phyloP scores from a whole-genome alignment of 23 tunicate genomes.

The Botrylloides violaceus region DNA sequence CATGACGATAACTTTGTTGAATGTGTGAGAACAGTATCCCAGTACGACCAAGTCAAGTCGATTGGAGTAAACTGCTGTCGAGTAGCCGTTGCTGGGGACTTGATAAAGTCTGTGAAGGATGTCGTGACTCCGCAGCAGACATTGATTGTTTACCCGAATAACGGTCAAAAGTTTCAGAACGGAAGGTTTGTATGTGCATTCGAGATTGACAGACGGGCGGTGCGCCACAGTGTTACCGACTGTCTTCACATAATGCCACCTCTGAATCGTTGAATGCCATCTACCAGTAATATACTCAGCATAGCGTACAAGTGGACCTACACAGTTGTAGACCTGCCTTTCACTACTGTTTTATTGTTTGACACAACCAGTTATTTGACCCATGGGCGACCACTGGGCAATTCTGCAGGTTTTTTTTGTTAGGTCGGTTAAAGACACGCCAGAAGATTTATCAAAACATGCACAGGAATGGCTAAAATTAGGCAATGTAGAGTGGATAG shows the following conservation, averaged over 20 bases:
- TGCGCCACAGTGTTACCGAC: not conserved
- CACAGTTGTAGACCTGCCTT: too few species aligned
- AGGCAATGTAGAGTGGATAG: conserved; percentile 47
- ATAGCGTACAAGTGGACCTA: too few species aligned
- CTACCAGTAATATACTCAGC: too few species aligned
- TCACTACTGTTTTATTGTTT: too few species aligned
- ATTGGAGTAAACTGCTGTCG: conserved; percentile 75
- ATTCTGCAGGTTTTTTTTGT: not conserved
- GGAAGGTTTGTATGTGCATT: not conserved
- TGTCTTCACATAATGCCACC: too few species aligned
- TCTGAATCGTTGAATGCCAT: too few species aligned
- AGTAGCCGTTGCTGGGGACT: conserved; percentile 1
- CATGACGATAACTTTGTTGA: conserved; percentile 53
- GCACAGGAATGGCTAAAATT: conserved; percentile 16
- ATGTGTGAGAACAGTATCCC: conserved; percentile 27
- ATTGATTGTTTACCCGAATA: conserved; percentile 62
- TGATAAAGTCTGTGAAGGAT: conserved; percentile 25
- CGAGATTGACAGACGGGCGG: not conserved
- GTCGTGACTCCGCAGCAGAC: conserved; percentile 32
- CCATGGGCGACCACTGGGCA: too few species aligned
- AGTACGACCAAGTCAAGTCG: conserved; percentile 53
- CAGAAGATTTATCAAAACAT: not conserved
- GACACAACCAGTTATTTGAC: too few species aligned
- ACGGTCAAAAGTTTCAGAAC: not conserved
- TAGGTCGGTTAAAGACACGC: not conserved